Evolutionary conservation across 2,888 invertebrate genomes (phyloP), one percentile per base, ranked within the genome.

Genomic region (Leptarthrus brevirostris): DNA sequence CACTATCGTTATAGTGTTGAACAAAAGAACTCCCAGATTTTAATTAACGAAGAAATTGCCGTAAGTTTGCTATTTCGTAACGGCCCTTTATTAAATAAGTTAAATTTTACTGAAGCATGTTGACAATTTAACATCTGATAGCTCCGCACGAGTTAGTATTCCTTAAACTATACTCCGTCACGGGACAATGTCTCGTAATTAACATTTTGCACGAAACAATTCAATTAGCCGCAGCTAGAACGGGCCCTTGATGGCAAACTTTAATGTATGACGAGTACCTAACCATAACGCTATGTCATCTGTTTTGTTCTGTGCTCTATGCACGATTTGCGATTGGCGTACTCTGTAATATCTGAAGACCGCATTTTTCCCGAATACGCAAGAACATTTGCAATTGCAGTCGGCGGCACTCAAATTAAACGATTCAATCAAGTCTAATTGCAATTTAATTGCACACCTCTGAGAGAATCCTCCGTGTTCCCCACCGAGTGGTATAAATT

Each of bases 351-450:
- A 14, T 47, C n/a, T 4, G 12, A 47, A 47, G 47, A 12, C 40
- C 12, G 12, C 40, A 40, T 40, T 40, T 40, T 40, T 5, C 40
- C 4, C 3, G 12, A 40, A 12, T 40, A 4, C 12, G 40, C 40
- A 40, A 12, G 30, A 30, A 30, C 8, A 30, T 30, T 30, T 30
- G 30, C 30, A 40, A 40, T 40, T 5, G 40, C 49, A 18, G 4
- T 49, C 49, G 2, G 20, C 49, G 49, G 49, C 20, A 20, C 14
- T 18, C 40, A 54, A 73, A 66, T 66, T 66, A 73, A 73, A 66
- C 66, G 16, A 66, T 64, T 52, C 64, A 61, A 73, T 73, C 66
- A 73, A 64, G 40, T 66, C 66, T 73, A 73, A 73, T 73, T 66
- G 54, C 44, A 66, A 40, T 73, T 73, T 73, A 73, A 66, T 73